A percentile compares a stretch with the other conserved stretches of the same genome.
These are phyloP conservation scores for Eupleurogrammus muticus DNA, from an alignment of 2,797 vertebrate genomes.

Conservation along the genomic window DNA sequence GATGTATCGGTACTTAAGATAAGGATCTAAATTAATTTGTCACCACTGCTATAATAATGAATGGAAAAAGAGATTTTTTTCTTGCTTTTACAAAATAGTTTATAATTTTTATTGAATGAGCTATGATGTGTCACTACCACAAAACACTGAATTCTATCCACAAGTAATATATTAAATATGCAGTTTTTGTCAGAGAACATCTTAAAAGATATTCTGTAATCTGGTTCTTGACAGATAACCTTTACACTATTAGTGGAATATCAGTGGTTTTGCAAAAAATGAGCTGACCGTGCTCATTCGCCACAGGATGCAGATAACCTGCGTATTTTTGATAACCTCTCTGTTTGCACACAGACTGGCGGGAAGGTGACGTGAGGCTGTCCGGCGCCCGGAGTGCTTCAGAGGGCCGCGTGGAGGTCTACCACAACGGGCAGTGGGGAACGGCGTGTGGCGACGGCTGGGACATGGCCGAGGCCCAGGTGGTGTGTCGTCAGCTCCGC, in stretches of 20 bases:
- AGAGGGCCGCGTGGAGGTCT: slow-evolving; percentile 82
- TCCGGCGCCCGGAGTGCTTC: slow-evolving; percentile 41
- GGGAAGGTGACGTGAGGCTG: slow-evolving; percentile 75
- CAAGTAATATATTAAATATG: too few relatives aligned
- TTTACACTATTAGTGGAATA: too few relatives aligned
- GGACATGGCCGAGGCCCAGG: slow-evolving; percentile 71
- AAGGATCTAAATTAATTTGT: too few relatives aligned
- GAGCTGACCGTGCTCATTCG: background rate
- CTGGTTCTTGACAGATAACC: slow-evolving; percentile 75
- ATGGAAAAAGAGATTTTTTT: too few relatives aligned
- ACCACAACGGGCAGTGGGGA: slow-evolving; percentile 78
- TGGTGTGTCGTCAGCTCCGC: slow-evolving; percentile 81
- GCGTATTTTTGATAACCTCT: slow-evolving; percentile 2
- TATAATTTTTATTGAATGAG: too few relatives aligned
- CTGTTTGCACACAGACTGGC: background rate
- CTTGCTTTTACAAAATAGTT: too few relatives aligned
- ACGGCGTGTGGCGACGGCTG: slow-evolving; percentile 82
- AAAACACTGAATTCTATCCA: too few relatives aligned
- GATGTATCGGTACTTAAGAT: too few relatives aligned
- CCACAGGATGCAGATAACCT: background rate
- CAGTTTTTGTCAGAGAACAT: background rate
- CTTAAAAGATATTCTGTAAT: background rate
- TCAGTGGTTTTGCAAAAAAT: background rate
- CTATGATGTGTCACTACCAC: too few relatives aligned
- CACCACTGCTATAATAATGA: too few relatives aligned